A percentile compares a stretch with the other conserved stretches of the same genome.
These are phyloP conservation scores for Dendrocincla tyrannina DNA, from an alignment of 2,797 vertebrate genomes.

Conservation along the genomic window DNA sequence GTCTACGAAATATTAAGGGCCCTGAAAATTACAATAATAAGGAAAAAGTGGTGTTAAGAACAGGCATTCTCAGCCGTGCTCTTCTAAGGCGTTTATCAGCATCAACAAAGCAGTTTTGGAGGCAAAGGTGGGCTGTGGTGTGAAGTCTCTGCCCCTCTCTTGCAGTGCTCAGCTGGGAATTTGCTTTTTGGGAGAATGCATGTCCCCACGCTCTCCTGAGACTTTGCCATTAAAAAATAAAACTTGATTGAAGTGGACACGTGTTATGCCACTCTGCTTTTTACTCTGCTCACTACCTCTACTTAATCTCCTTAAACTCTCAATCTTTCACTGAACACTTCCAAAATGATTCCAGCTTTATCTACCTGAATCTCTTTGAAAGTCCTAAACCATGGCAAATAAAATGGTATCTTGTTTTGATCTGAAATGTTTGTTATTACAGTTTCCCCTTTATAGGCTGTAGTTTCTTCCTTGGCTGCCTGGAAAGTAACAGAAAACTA, in stretches of 20 bases:
- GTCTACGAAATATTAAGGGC: conserved; percentile 32
- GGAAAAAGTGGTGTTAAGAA: background rate
- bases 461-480: background rate
- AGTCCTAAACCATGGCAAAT: background rate
- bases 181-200: background rate
- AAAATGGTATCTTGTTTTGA: background rate
- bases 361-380: background rate
- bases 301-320: background rate
- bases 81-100: background rate
- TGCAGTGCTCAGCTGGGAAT: background rate
- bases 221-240: background rate
- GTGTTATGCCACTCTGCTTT: background rate
- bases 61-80: background rate
- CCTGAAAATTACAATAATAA: conserved; percentile 17
- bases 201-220: background rate
- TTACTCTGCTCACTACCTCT: background rate
- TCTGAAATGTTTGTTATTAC: background rate
- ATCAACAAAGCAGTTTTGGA: background rate
- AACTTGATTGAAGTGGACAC: background rate
- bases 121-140: background rate
- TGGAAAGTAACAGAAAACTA: background rate
- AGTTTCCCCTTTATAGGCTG: background rate
- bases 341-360: background rate
- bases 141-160: background rate
- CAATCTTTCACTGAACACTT: background rate